phyloP scores from a whole-genome alignment of 2,888 invertebrate species.

The Nebria brevicollis region DNA sequence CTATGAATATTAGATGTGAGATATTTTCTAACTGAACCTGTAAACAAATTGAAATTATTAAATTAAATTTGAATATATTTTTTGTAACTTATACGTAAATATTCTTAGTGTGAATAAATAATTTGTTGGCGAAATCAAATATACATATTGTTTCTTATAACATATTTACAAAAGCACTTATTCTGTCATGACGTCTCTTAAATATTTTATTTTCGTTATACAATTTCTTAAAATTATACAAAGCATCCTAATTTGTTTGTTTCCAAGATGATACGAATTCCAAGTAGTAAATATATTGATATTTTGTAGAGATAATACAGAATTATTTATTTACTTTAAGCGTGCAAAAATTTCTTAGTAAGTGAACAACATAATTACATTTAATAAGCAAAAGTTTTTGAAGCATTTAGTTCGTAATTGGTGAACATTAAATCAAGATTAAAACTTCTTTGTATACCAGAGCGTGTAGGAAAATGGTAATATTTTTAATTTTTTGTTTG shows the following conservation, averaged over 20 bases:
- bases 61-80: too few species aligned
- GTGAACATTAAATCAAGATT: constrained; percentile 26
- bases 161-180: too few species aligned
- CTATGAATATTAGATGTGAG: constrained; percentile 59
- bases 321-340: constrained; percentile 5
- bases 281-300: not conserved
- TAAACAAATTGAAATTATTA: not conserved
- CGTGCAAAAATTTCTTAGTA: constrained; percentile 7
- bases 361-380: constrained; percentile 10
- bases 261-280: not conserved
- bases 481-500: not conserved
- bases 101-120: too few species aligned
- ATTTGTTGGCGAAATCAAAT: too few species aligned
- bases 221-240: not conserved
- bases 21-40: constrained; percentile 13
- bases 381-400: not conserved
- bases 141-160: too few species aligned
- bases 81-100: too few species aligned
- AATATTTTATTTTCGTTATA: too few species aligned
- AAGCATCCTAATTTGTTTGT: not conserved
- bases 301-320: not conserved
- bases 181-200: too few species aligned
- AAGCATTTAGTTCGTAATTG: constrained; percentile 17
- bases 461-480: not conserved
- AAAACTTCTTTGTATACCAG: not conserved